These are phyloP conservation scores for Setophaga coronata DNA, from an alignment of 2,113 vertebrate genomes.

Conservation along the genomic window DNA sequence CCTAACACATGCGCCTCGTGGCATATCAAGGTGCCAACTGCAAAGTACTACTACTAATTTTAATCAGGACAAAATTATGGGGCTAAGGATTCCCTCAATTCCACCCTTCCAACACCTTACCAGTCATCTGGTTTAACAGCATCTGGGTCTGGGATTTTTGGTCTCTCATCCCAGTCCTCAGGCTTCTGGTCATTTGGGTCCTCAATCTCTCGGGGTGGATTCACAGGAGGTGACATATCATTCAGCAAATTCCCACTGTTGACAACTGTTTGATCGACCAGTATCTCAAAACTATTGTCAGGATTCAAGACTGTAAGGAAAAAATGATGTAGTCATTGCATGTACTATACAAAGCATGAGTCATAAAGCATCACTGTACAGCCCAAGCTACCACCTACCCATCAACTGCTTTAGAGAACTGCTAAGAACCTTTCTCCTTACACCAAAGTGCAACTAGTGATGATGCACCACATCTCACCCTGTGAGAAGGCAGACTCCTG, in stretches of 20 bases:
- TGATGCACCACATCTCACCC: background rate
- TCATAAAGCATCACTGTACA: background rate
- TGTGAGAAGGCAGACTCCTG: background rate
- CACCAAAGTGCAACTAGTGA: background rate
- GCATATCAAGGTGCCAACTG: background rate
- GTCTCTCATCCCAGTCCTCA: slow-evolving; percentile 97
- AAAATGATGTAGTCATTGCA: background rate
- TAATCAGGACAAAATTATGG: background rate
- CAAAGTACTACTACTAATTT: background rate
- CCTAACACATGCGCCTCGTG: background rate
- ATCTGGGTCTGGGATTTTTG: slow-evolving; percentile 94
- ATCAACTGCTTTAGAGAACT: background rate
- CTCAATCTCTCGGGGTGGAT: slow-evolving; percentile 92
- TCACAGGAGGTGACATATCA: slow-evolving; percentile 92
- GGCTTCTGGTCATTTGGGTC: slow-evolving; percentile 95
- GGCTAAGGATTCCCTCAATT: background rate
- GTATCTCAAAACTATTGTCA: slow-evolving; percentile 93
- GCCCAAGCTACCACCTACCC: background rate
- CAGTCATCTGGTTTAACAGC: slow-evolving; percentile 95
- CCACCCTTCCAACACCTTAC: slow-evolving; percentile 67
- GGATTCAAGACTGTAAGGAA: slow-evolving; percentile 88
- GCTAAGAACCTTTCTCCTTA: background rate
- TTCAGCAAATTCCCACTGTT: slow-evolving; percentile 91
- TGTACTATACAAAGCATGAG: background rate
- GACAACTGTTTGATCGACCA: slow-evolving; percentile 91